These are phyloP conservation scores for Tapirus indicus DNA, from an alignment of 2,797 vertebrate genomes.

Conservation along the genomic window DNA sequence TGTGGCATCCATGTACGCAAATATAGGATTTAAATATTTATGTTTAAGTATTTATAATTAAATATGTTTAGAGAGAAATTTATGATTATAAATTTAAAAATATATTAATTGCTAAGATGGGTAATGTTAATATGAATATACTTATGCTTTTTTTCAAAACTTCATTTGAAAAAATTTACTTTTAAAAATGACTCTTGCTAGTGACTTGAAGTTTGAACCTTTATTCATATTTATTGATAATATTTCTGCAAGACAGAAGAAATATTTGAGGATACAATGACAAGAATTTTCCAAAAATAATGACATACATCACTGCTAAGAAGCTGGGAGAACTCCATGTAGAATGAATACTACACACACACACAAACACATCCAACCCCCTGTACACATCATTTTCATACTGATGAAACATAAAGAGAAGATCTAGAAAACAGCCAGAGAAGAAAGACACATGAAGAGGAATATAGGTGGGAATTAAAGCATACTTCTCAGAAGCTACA, in stretches of 20 bases:
- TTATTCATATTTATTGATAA: background rate
- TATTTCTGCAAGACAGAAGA: background rate
- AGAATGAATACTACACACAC: background rate
- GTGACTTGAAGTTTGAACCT: background rate
- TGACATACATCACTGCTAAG: background rate
- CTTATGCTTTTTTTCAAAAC: background rate
- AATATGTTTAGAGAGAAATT: background rate
- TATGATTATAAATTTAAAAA: background rate
- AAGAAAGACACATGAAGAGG: background rate
- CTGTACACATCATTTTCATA: background rate
- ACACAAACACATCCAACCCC: background rate
- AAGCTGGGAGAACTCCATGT: background rate
- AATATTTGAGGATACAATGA: background rate
- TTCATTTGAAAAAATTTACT: background rate
- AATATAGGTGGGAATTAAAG: background rate
- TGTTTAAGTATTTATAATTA: background rate
- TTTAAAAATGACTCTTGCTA: background rate
- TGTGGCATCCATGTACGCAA: background rate
- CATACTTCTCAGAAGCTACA: background rate
- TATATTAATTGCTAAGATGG: background rate
- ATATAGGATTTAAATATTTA: background rate
- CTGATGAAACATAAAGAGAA: background rate
- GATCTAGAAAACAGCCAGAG: background rate
- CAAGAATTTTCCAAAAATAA: background rate
- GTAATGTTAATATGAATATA: background rate